Conservation (phyloP, 37 sponge, comb jelly and placozoan species). For the Geodia barretti region DNA sequence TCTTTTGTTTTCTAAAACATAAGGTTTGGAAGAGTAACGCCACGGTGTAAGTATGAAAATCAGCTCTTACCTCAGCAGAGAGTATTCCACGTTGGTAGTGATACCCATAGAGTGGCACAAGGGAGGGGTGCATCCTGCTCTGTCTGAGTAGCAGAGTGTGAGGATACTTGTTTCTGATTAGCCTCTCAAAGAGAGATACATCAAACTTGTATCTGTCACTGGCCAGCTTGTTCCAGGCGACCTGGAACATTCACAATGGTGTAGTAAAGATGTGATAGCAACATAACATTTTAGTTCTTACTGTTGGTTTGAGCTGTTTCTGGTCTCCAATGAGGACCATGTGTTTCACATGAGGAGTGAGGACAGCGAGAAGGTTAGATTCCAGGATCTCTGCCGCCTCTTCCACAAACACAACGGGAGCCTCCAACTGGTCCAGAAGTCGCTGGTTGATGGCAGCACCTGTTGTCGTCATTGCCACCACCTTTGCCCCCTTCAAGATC, state of each 20-base stretch:
- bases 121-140: conserved; percentile 17
- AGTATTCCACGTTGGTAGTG: conserved; percentile 14
- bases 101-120: conserved; percentile 20
- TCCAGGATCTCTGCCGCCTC: conserved; percentile 30
- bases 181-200: conserved; percentile 28
- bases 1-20: not conserved
- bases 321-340: conserved; percentile 31
- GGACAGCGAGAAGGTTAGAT: conserved; percentile 17
- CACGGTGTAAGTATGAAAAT: not conserved
- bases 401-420: conserved; percentile 26
- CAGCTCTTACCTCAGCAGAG: not conserved
- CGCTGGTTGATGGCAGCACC: conserved; percentile 26
- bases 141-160: conserved; percentile 20
- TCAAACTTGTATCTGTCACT: conserved; percentile 13
- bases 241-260: conserved; percentile 19
- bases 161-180: conserved; percentile 3
- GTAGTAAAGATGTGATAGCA: not conserved
- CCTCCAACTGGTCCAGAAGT: conserved; percentile 8
- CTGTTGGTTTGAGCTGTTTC: conserved; percentile 25
- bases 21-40: not conserved
- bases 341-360: conserved; percentile 31
- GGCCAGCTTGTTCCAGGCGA: conserved; percentile 2
- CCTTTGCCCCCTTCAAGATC: not conserved
- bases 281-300: not conserved
- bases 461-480: conserved; percentile 29